Evolutionary conservation across 1,140 invertebrate species (phyloP).

Genomic region (Pteromalus puparum): DNA sequence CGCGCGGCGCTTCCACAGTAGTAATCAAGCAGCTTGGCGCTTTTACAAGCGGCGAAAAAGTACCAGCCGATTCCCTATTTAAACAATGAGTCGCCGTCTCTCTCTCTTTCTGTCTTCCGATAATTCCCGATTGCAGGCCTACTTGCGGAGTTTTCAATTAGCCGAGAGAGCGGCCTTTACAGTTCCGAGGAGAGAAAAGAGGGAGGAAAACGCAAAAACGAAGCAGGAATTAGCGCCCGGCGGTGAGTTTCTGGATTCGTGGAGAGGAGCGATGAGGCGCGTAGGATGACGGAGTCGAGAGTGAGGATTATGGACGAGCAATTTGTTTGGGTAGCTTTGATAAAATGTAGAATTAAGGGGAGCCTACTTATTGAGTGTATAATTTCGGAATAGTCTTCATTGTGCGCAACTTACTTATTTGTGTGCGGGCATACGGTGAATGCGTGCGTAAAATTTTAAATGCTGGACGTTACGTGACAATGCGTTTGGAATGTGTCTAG

Average conservation of each 20-base stretch:
- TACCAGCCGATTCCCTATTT: slow-evolving; percentile 40
- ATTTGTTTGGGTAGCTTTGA: neutral
- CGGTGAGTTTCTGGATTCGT: neutral
- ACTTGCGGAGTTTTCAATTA: slow-evolving; percentile 39
- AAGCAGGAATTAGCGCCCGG: neutral
- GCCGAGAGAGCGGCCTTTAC: neutral
- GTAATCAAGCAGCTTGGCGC: slow-evolving; percentile 40
- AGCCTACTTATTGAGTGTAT: too few relatives aligned
- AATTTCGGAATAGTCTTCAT: too few relatives aligned
- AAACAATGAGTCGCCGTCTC: slow-evolving; percentile 39
- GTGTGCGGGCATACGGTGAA: too few relatives aligned
- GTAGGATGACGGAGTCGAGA: neutral
- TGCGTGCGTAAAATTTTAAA: too few relatives aligned
- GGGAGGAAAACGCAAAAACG: slow-evolving; percentile 20
- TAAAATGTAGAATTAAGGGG: neutral
- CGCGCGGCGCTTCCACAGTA: slow-evolving; percentile 28
- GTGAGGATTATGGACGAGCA: neutral
- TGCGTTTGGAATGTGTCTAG: too few relatives aligned
- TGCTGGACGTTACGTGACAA: too few relatives aligned
- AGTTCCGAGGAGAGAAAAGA: too few relatives aligned
- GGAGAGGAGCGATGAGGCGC: neutral
- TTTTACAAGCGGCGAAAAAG: slow-evolving; percentile 40
- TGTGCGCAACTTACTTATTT: too few relatives aligned
- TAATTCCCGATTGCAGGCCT: slow-evolving; percentile 26
- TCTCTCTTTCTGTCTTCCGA: neutral